These are phyloP conservation scores for Heteractis magnifica DNA, from an alignment of 92 coral and sea anemone species.

Conservation along the genomic window DNA sequence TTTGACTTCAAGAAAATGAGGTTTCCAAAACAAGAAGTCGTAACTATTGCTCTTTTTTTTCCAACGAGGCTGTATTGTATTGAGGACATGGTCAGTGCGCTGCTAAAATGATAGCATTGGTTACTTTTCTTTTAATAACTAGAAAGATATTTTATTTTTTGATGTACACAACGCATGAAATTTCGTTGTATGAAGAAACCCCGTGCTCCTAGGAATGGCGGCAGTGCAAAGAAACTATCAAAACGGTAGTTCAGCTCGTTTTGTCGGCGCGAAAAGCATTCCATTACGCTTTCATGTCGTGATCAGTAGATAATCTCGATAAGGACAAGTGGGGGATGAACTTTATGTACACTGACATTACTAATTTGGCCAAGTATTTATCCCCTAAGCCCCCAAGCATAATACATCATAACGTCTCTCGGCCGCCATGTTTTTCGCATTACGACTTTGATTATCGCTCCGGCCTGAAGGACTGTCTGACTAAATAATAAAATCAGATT, in stretches of 20 bases:
- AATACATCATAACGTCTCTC: not conserved
- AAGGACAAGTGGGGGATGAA: constrained; percentile 13
- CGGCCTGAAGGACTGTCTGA: not conserved
- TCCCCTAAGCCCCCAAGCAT: constrained; percentile 16
- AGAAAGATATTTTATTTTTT: not conserved
- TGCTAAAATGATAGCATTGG: not conserved
- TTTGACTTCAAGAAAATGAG: not conserved
- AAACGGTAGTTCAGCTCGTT: not conserved
- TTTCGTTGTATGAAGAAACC: not conserved
- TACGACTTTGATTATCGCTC: not conserved
- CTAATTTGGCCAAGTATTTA: constrained; percentile 14
- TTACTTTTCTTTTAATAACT: not conserved
- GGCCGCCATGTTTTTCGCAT: not conserved
- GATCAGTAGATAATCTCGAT: constrained; percentile 9
- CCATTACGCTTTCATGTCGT: constrained; percentile 28
- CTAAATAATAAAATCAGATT: not conserved
- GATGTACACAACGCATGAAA: not conserved
- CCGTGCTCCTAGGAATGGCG: not conserved
- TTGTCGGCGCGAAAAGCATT: constrained; percentile 38
- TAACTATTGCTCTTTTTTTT: not conserved
- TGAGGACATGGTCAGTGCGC: not conserved
- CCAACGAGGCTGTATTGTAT: not conserved
- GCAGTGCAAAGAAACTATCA: too few species aligned
- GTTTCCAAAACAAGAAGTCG: not conserved
- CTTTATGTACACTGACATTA: not conserved